Evolutionary conservation across 1,140 invertebrate genomes (phyloP).

Genomic region (Drosophila ambigua): DNA sequence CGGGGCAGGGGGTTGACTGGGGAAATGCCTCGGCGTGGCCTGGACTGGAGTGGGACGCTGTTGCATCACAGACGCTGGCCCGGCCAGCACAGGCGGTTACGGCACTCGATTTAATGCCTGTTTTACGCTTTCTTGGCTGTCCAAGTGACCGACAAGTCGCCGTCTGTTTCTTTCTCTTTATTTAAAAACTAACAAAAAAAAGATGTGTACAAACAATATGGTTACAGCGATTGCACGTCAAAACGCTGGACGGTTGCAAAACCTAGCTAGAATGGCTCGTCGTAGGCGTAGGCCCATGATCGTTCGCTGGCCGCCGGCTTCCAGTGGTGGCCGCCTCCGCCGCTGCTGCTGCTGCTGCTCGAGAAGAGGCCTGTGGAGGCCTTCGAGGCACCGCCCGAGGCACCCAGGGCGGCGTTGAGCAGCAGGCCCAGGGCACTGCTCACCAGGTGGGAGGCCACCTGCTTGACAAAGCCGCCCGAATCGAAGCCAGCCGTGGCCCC

Average conservation of each 20-base stretch:
- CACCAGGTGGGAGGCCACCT: conserved; percentile 73
- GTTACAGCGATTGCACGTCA: conserved; percentile 12
- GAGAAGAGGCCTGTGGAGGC: conserved; percentile 68
- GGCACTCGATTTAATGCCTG: conserved; percentile 29
- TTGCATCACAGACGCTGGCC: conserved; percentile 44
- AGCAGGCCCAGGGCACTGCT: conserved; percentile 72
- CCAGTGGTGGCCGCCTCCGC: conserved; percentile 23
- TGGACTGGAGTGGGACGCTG: conserved; percentile 13
- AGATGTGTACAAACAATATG: neutral
- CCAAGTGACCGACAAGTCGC: conserved; percentile 45
- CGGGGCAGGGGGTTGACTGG: neutral
- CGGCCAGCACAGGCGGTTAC: conserved; percentile 22
- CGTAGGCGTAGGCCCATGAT: conserved; percentile 33
- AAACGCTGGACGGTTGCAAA: conserved; percentile 1
- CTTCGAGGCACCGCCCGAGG: conserved; percentile 73
- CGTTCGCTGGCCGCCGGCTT: conserved; percentile 32
- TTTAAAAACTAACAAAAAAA: conserved; percentile 42
- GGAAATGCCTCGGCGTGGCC: neutral
- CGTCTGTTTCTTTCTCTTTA: conserved; percentile 10
- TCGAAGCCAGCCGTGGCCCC: conserved; percentile 53
- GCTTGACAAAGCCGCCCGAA: conserved; percentile 75
- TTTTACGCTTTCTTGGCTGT: conserved; percentile 67
- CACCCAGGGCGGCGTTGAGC: conserved; percentile 74
- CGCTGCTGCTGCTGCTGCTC: conserved; percentile 59
- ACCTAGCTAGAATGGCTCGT: conserved; percentile 32